Conservation (phyloP, 2,113 vertebrate species). For the Chiloscyllium plagiosum region DNA sequence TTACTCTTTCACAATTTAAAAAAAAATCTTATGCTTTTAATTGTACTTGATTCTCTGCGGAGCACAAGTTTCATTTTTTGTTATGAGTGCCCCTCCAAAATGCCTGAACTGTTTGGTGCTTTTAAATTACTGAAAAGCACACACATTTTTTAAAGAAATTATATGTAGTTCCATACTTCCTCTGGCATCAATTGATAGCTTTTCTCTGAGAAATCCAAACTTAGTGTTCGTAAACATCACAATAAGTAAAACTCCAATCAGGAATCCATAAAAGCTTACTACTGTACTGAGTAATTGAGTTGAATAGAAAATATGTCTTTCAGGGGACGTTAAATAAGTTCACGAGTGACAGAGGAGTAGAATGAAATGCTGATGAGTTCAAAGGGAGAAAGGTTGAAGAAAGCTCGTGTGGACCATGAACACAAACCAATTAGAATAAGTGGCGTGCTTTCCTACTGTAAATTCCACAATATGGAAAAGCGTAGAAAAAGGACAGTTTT, state of each 20-base stretch:
- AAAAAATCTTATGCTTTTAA: not conserved
- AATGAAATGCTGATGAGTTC: not conserved
- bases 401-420: not conserved
- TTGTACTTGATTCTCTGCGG: not conserved
- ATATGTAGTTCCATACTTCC: not conserved
- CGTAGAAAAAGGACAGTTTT: not conserved
- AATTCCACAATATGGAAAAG: conserved; percentile 3
- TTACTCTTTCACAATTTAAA: not conserved
- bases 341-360: not conserved
- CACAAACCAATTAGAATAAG: not conserved
- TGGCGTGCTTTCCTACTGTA: not conserved
- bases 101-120: not conserved
- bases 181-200: not conserved
- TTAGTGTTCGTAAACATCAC: not conserved
- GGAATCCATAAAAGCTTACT: not conserved
- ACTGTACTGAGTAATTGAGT: not conserved
- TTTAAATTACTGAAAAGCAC: not conserved
- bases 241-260: not conserved
- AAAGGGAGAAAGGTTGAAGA: not conserved
- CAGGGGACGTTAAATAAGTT: not conserved
- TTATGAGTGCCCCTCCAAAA: not conserved
- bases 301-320: not conserved
- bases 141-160: not conserved
- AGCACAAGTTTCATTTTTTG: not conserved
- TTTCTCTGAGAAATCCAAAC: conserved; percentile 11